Evolutionary conservation across 1,140 invertebrate species (phyloP).

Genomic region (Melanaphis sacchari): DNA sequence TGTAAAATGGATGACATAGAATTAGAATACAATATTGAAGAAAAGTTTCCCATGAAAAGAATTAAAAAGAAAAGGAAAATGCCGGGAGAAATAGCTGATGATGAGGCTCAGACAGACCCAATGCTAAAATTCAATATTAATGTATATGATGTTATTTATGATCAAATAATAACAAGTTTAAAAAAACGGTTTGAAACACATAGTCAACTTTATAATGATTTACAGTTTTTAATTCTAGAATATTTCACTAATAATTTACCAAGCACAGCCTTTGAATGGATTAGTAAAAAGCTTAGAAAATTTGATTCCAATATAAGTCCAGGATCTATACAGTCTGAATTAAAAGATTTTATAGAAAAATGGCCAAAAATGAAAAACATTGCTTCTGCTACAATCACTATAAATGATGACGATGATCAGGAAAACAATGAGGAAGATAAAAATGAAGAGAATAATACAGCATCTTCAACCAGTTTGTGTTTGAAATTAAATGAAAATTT

Average conservation of each 20-base stretch:
- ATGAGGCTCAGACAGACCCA: neutral
- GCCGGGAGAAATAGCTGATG: neutral
- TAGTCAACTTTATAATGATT: conserved; percentile 1
- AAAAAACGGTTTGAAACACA: neutral
- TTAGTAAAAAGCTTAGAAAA: neutral
- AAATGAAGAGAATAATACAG: neutral
- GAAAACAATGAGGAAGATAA: neutral
- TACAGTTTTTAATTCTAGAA: neutral
- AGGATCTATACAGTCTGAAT: neutral
- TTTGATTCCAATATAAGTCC: neutral
- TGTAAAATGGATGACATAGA: neutral
- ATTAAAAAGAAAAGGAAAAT: neutral
- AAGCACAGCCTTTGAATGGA: neutral
- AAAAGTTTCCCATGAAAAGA: neutral
- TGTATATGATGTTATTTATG: neutral
- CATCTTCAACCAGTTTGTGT: conserved; percentile 1
- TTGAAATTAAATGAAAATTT: neutral
- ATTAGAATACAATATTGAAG: neutral
- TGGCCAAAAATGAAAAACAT: neutral
- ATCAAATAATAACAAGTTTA: neutral
- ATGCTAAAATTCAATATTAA: neutral
- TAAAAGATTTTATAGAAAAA: neutral
- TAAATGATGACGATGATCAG: neutral
- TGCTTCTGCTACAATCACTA: neutral
- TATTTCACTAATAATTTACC: neutral